A percentile compares a stretch with the other conserved stretches of the same genome.
phyloP scores from a whole-genome alignment of 2,113 vertebrate genomes.

The Rhagologus leucostigma region DNA sequence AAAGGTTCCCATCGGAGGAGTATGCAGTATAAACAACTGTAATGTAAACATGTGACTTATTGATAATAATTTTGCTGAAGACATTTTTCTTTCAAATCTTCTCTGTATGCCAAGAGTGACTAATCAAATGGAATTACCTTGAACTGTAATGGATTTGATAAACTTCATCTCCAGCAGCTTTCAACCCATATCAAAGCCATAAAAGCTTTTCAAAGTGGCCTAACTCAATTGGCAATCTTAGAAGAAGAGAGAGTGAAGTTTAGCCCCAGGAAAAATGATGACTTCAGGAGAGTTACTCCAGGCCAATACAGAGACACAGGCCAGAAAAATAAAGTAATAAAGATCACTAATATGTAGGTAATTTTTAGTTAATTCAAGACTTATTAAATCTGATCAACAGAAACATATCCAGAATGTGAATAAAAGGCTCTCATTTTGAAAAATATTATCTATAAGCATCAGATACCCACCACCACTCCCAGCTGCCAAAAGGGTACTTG shows the following conservation, averaged over 20 bases:
- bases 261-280: background rate
- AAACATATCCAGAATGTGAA: background rate
- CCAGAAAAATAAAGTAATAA: background rate
- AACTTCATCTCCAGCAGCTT: slow-evolving; percentile 50
- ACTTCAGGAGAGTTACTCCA: slow-evolving; percentile 9
- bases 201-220: slow-evolving; percentile 69
- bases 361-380: background rate
- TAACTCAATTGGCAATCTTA: slow-evolving; percentile 51
- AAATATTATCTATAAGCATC: background rate
- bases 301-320: background rate
- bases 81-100: slow-evolving; percentile 30
- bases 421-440: background rate
- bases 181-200: slow-evolving; percentile 64
- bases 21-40: background rate
- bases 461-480: background rate
- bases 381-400: background rate
- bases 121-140: slow-evolving; percentile 53
- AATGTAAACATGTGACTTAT: background rate
- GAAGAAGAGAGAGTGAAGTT: background rate
- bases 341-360: background rate
- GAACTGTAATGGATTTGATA: slow-evolving; percentile 51
- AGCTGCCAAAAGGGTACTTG: background rate
- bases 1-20: background rate
- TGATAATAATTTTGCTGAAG: background rate
- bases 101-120: background rate